Evolutionary conservation across 2,888 invertebrate species (phyloP).

Genomic region (Scaptomyza tumidula): DNA sequence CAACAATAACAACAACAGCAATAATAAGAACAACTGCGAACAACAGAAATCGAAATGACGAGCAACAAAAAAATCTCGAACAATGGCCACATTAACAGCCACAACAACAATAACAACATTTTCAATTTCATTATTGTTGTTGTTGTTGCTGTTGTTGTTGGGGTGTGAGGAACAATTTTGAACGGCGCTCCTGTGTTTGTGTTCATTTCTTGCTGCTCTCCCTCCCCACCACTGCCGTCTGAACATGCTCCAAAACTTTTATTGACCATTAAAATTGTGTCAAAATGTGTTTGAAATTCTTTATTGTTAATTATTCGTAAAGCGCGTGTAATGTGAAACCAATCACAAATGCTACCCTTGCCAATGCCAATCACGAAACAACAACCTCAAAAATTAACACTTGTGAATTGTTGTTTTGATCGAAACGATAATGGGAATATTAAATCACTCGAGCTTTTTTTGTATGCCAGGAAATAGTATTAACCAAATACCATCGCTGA

Average conservation of each 20-base stretch:
- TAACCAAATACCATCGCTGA: too few species aligned
- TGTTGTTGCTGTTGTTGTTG: conserved; percentile 3
- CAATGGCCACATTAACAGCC: conserved; percentile 66
- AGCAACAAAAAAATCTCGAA: conserved; percentile 46
- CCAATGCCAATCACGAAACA: conserved; percentile 21
- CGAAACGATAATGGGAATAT: conserved; percentile 4
- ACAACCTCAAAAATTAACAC: not conserved
- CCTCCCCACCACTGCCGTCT: conserved; percentile 29
- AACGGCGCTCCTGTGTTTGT: conserved; percentile 39
- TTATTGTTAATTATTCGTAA: conserved; percentile 65
- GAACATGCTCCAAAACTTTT: conserved; percentile 50
- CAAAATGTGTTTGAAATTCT: conserved; percentile 77
- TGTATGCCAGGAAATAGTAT: too few species aligned
- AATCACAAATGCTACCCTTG: conserved; percentile 36
- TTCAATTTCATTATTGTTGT: conserved; percentile 43
- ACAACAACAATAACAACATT: conserved; percentile 28
- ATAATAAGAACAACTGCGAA: not conserved
- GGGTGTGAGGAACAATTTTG: conserved; percentile 25
- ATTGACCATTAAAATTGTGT: conserved; percentile 82
- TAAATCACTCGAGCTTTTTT: not conserved
- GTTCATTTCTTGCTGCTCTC: conserved; percentile 26
- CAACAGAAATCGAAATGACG: conserved; percentile 35
- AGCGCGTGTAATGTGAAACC: conserved; percentile 52
- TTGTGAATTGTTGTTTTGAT: conserved; percentile 9
- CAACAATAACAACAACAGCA: conserved; percentile 50